phyloP scores from a whole-genome alignment of 2,797 vertebrate genomes.

The Esox lucius region DNA sequence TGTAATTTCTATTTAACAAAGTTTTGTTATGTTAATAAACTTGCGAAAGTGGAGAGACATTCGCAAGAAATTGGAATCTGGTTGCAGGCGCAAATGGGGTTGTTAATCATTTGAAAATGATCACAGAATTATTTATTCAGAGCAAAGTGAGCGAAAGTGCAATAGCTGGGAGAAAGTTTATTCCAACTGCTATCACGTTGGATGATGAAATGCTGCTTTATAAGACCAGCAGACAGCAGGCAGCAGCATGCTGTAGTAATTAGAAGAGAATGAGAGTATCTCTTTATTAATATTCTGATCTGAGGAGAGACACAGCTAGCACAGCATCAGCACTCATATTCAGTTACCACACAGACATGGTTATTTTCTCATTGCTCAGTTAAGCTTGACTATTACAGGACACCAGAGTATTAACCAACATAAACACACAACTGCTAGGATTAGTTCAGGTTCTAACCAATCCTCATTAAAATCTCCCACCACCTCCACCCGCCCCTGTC shows the following conservation, averaged over 20 bases:
- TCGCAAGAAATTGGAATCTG: too few species aligned
- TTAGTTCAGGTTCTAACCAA: constrained; percentile 11
- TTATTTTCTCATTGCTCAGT: not conserved
- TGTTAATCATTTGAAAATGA: not conserved
- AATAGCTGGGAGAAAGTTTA: constrained; percentile 41
- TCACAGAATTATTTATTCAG: constrained; percentile 28
- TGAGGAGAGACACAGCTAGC: constrained; percentile 28
- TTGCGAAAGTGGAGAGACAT: too few species aligned
- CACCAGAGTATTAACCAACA: not conserved
- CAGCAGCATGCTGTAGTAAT: constrained; percentile 58
- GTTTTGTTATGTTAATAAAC: too few species aligned
- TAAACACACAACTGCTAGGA: not conserved
- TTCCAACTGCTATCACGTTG: constrained; percentile 51
- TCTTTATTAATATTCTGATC: constrained; percentile 62
- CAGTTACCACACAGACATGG: not conserved
- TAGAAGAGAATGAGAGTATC: constrained; percentile 57
- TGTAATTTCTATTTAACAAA: too few species aligned
- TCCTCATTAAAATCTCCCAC: not conserved
- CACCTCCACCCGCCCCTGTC: not conserved
- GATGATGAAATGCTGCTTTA: constrained; percentile 60
- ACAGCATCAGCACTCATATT: constrained; percentile 21
- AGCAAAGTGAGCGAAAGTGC: constrained; percentile 29
- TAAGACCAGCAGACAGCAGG: constrained; percentile 55
- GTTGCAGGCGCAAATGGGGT: not conserved
- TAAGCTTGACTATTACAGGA: not conserved